Evolutionary conservation across 2,113 vertebrate genomes (phyloP).

Genomic region (Actenoides hombroni): DNA sequence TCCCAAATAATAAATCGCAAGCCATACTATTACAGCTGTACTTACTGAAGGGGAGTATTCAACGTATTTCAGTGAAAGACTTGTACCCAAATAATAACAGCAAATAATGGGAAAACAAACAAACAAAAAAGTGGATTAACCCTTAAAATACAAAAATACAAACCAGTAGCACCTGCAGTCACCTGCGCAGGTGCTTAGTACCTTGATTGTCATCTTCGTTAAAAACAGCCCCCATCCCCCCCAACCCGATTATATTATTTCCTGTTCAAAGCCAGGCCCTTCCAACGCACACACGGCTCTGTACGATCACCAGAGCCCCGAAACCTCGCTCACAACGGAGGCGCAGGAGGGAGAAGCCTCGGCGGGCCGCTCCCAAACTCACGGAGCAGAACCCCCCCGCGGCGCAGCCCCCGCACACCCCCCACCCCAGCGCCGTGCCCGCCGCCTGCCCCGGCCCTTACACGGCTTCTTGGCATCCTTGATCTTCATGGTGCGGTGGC

Average conservation of each 20-base stretch:
- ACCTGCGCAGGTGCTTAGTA: background rate
- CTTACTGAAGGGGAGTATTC: background rate
- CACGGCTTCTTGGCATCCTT: slow-evolving; percentile 85
- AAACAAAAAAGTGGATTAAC: background rate
- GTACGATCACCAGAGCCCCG: background rate
- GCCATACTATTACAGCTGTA: background rate
- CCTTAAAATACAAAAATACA: background rate
- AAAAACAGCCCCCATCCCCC: background rate
- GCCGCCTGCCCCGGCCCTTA: slow-evolving; percentile 52
- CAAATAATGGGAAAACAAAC: rapidly evolving
- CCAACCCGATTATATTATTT: rapidly evolving
- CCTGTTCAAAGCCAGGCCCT: background rate
- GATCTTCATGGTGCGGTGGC: slow-evolving; percentile 77
- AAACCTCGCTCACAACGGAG: background rate
- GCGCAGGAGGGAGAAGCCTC: background rate
- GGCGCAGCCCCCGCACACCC: background rate
- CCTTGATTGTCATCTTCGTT: background rate
- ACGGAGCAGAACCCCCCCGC: background rate
- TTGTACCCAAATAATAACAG: background rate
- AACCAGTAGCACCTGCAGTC: background rate
- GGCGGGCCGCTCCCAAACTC: background rate
- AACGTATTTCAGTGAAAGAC: rapidly evolving
- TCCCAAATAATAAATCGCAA: rapidly evolving
- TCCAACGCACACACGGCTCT: rapidly evolving
- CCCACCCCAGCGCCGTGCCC: background rate